Evolutionary conservation across 1,140 invertebrate species (phyloP).

Genomic region (Drosophila nasuta): DNA sequence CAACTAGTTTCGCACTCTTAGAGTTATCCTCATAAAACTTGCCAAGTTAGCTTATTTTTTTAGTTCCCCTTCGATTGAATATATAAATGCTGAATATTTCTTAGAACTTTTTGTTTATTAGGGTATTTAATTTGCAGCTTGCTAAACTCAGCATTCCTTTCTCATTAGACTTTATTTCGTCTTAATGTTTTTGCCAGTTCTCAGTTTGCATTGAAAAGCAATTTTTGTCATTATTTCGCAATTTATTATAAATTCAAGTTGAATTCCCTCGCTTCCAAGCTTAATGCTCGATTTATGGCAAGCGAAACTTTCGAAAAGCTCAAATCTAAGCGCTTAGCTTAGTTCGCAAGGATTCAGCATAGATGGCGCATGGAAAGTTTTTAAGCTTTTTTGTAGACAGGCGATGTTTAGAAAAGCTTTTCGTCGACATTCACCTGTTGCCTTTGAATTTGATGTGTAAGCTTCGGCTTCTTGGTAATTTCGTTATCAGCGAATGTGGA

Average conservation of each 20-base stretch:
- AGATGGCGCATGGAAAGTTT: constrained; percentile 52
- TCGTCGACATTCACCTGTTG: constrained; percentile 54
- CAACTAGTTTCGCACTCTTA: no score
- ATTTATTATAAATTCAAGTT: constrained; percentile 33
- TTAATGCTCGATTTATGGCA: constrained; percentile 32
- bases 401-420: constrained; percentile 53
- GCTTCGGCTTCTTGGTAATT: neutral
- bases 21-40: no score
- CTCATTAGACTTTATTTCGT: neutral
- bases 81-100: no score
- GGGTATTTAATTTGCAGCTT: neutral
- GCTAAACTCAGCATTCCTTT: neutral
- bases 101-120: neutral
- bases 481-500: constrained; percentile 24
- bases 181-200: constrained; percentile 11
- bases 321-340: constrained; percentile 4
- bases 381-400: constrained; percentile 42
- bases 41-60: no score
- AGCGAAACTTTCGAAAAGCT: constrained; percentile 41
- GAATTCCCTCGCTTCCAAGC: neutral
- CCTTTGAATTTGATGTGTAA: neutral
- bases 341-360: constrained; percentile 38
- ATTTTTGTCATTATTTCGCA: constrained; percentile 47
- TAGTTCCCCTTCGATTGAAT: no score
- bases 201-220: constrained; percentile 51